Conservation (phyloP, 2,797 vertebrate species). For the Ceyx erithaca region DNA sequence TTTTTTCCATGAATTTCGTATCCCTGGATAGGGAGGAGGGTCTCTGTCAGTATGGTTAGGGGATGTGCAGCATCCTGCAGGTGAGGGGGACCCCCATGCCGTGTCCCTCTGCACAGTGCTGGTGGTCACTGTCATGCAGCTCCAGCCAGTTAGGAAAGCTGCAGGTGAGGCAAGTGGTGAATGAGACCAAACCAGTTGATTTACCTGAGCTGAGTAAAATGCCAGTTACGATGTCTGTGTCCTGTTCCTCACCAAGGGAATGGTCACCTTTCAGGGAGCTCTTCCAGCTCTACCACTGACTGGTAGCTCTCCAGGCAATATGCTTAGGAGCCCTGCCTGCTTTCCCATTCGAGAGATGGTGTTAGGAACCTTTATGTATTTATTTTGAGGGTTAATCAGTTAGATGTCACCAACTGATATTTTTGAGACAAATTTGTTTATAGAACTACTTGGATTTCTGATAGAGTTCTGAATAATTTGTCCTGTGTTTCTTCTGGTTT, state of each 20-base stretch:
- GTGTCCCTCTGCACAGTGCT: background rate
- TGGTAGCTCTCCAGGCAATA: background rate
- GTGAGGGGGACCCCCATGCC: no score
- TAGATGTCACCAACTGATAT: background rate
- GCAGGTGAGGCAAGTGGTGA: background rate
- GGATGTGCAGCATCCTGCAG: background rate
- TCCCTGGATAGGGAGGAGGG: background rate
- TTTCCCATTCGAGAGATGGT: background rate
- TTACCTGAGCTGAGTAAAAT: background rate
- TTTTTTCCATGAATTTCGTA: background rate
- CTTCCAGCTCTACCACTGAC: background rate
- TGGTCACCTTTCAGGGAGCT: background rate
- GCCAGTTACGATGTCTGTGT: fast-evolving
- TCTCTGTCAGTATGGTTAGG: background rate
- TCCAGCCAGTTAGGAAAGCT: background rate
- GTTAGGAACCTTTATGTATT: background rate
- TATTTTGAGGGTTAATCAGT: background rate
- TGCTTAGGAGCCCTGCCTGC: background rate
- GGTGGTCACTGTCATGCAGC: background rate
- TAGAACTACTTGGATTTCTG: background rate
- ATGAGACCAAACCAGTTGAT: background rate
- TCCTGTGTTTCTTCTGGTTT: background rate
- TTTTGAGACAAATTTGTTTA: background rate
- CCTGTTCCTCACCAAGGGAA: background rate
- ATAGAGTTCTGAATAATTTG: background rate